Evolutionary conservation across 2,888 invertebrate species (phyloP), one percentile per base, ranked within the genome.

Genomic region (Sycophila texana): DNA sequence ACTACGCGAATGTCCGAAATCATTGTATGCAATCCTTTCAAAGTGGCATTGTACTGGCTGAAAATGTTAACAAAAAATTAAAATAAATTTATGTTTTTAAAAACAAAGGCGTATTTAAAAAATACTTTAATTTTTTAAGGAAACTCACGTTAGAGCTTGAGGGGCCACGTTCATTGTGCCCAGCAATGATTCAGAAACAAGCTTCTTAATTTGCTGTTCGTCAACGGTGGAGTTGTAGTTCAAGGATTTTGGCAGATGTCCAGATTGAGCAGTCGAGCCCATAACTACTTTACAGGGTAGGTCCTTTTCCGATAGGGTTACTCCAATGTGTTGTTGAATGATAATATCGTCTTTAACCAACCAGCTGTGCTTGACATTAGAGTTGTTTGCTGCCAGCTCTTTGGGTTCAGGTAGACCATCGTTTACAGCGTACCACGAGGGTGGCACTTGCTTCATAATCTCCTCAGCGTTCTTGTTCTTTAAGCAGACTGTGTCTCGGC

Each of bases 1-100:
- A 96, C 92, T 1, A 95, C 95, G 74, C 96, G 93, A 30, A 96
- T 93, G 83, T 96, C 95, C 0, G 96, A 95, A 39, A 96, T 94
- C 92, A 96, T 92, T 70, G 94, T 91, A 18, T 94, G 93, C 63
- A 96, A 90, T 47, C 95, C 95, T 78, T 92, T 91, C 79, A 92
- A 94, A 0, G 91, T 95, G 74, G 93, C 91, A 82, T 95, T 94
- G 87, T 96, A 95, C 82, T 93, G 92, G 51, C 89, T 88, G 83
- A 4, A 79, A 85, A 73, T 49, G 12, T 10, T 10, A 20, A 57
- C 1, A 67, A 74, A 63, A 30, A 22, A 80, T 1, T 60, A 0
- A n/a, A 26, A 30, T 2, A 26, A 20, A 18, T 18, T 65, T 65
- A 51, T 20, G 20, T 49, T 18, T 1, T 47, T 60, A 30, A 71